Evolutionary conservation across 1,140 invertebrate species (phyloP), one percentile per base, ranked within the genome.

Genomic region (Drosophila tsacasi): DNA sequence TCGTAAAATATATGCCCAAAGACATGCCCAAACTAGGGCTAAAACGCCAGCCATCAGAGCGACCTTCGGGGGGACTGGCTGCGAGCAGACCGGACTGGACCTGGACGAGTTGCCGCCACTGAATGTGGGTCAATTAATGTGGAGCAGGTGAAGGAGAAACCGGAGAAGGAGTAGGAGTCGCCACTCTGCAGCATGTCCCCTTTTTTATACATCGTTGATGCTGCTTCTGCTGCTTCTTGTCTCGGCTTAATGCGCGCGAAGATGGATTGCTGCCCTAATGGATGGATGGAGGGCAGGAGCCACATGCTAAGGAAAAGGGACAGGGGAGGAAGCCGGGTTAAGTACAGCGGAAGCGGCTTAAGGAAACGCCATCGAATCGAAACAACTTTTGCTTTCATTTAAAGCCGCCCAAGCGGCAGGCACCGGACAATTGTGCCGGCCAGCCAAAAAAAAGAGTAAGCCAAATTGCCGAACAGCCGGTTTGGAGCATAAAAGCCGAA

Each of bases 321-420:
- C 35, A 19, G 35, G 19, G 35, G 44, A 27, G 25, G 65, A 37
- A 42, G 35, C 35, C 35, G 32, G 46, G 42, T 42, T 74, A 61
- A 74, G 71, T 73, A 74, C 67, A 79, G 69, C 81, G 84, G 85
- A 87, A 87, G 81, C 81, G 68, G 76, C 77, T 81, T 90, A 76
- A 76, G 85, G 81, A 89, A 90, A 84, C 78, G 76, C 86, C 79
- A 66, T 71, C 74, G 79, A 79, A 80, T 76, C 75, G 79, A 74
- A 89, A 90, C 85, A 90, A 79, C 79, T 89, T 90, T 90, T 79
- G 55, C 78, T 85, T 85, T 85, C 77, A 85, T 85, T 90, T 81
- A 79, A 81, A 69, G 63, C 68, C 80, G 76, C 46, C 69, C 73
- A 87, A 87, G 78, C 82, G 75, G 50, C 80, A 74, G 65, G 61